These are phyloP conservation scores for Setophaga kirtlandii DNA, from an alignment of 2,113 vertebrate genomes.

Conservation along the genomic window DNA sequence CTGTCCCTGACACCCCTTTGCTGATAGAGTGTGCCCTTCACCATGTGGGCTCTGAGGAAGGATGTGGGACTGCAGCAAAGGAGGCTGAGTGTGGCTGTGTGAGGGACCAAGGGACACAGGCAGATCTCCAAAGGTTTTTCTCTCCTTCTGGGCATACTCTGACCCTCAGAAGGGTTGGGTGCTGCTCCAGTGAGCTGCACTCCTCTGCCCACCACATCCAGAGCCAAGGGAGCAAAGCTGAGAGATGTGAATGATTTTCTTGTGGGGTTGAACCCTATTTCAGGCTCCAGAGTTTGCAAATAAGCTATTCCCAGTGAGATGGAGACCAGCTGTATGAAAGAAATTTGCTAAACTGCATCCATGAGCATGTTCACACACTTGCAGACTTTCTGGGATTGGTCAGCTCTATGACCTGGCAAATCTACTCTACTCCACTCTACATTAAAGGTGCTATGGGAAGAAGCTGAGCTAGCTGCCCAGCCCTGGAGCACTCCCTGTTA, in stretches of 20 bases:
- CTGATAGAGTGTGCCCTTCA: not conserved
- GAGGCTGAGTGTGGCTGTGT: not conserved
- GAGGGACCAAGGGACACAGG: not conserved
- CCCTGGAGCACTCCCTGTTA: not conserved
- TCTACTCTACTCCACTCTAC: not conserved
- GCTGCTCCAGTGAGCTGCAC: not conserved
- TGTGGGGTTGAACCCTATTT: not conserved
- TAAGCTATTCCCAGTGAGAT: not conserved
- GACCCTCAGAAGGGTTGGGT: not conserved
- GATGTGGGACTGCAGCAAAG: not conserved
- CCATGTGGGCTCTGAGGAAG: rapidly evolving
- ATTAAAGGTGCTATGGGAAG: not conserved
- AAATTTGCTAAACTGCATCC: not conserved
- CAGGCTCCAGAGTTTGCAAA: not conserved
- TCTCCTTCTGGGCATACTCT: not conserved
- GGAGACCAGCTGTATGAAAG: not conserved
- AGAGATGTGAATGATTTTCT: not conserved
- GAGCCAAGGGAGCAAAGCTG: not conserved
- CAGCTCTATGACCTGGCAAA: not conserved
- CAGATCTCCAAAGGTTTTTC: not conserved
- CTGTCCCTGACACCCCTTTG: no score
- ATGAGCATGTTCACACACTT: not conserved
- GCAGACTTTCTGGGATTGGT: not conserved
- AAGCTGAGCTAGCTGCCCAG: not conserved
- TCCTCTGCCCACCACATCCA: not conserved